Base-by-base conservation (phyloP, 30 jellyfish, hydroid and myxozoan genomes). In the Aurelia sp. region DNA sequence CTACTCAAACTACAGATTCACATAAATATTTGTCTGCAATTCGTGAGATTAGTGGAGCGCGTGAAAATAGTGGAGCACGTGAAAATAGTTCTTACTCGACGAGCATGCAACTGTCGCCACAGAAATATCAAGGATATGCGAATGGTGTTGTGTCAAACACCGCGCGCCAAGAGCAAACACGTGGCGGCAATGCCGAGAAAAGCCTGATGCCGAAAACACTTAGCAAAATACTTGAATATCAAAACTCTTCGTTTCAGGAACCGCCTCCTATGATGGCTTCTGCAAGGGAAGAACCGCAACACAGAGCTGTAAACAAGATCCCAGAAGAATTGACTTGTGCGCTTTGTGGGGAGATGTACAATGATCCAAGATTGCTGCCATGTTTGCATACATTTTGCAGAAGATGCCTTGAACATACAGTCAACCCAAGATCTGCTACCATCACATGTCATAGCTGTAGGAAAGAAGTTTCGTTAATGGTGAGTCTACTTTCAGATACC, bases 371-470 rank as follows among this genome's bases (percentile, higher is more conserved):
- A 40, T 86, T 95, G 55, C 91, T 95, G 16, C 99, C 99, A 13
- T 95, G 99, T 51, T 81, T 95, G 53, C 99, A 95, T 65, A 90
- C 99, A 30, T 95, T 95, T 69, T 95, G 99, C 86, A 89, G 88
- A 75, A 88, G 99, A 66, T 95, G 99, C 74, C 89, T 95, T 63
- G 99, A 95, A 72, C 97, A 95, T 53, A 95, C 97, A 13, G 92
- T 88, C 52, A 95, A 95, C 76, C 99, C 99, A 40, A 35, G 97
- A 30, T 95, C 99, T 12, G 89, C 99, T 30, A 82, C 97, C 24
- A 69, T 95, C 55, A 95, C 99, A 13, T 95, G 99, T 69, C 99
- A 95, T 70, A 71, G 92, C 30, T 95, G 99, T 89, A 87, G 99
- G 81, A 95, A 95, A 59, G 99, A 95, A 76, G 88, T 90, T 15